Evolutionary conservation across 2,888 invertebrate genomes (phyloP), one percentile per base, ranked within the genome.

Genomic region (Maniola hyperantus): DNA sequence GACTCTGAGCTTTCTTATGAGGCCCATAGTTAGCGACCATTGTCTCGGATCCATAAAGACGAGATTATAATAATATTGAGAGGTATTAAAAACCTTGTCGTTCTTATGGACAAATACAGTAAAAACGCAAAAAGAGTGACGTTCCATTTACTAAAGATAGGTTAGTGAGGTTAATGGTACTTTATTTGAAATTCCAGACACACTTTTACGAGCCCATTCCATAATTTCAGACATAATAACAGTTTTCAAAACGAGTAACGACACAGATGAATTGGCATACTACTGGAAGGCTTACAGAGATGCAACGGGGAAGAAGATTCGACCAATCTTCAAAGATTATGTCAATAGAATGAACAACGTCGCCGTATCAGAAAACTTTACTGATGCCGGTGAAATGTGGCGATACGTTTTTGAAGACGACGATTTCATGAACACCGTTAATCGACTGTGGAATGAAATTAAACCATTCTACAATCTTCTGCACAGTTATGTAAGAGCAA

Each of bases 221-320:
- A 48, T 26, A 59, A 13, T 78, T 82, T 4, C 83, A 92, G 92
- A 91, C 75, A 76, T 92, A 0, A 89, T 89, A 74, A 69, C 82
- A 51, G 80, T 85, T 64, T 91, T 92, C 70, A 91, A 87, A 81
- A 84, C 82, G 48, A 94, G 94, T 58, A 89, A 91, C 58, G 88
- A 95, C 77, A 94, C 94, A 70, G 91, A 95, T 64, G 94, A 95
- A 79, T 82, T 96, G 60, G 77, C 88, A 5, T 93, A 95, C 73
- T 93, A 93, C 65, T 96, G 96, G 96, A 92, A 91, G 74, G 90
- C 88, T 0, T 96, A 95, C 93, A 86, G 95, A 71, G 93, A 95
- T 75, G 92, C 85, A 0, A 93, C 95, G 10, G 96, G 96, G 5
- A 93, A 84, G 71, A 93, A 93, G 81, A 94, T 95, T 77, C 86